Base-by-base conservation (phyloP, 2,113 vertebrate species). In the Perognathus longimembris region DNA sequence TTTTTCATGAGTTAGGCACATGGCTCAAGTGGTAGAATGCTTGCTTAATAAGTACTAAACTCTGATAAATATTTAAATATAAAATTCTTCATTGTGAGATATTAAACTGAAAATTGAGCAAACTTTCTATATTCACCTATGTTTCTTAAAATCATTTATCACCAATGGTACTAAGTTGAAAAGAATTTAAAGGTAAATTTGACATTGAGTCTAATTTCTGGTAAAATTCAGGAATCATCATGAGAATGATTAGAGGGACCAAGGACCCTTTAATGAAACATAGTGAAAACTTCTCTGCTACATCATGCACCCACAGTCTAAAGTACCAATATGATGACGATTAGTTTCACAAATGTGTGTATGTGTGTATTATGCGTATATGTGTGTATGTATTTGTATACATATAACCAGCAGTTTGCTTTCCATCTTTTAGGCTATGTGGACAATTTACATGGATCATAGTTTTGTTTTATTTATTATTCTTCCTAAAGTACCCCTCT, bases 11-110 rank as follows among this genome's bases (percentile, higher is more conserved):
- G 71, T n/a, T 71, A 76, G 42, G 59, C 6, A 18, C 50, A 26
- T 61, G 57, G 57, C 57, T 59, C 57, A 15, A 17, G 15, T 59
- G 15, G 20, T 59, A 61, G 59, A 61, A 9, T 61, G 9, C 7
- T 59, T 59, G 6, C 57, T 9, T 61, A 24, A 26, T 26, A 61
- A 24, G 22, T 8, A 61, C 59, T 24, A 61, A 8, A 6, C 59
- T 26, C 59, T 61, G 81, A 91, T 94, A 91, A 50, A 75, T 71
- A n/a, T 78, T 74, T 84, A 84, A 77, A 78, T 70, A 70, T 4
- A 7, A 87, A 76, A 85, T 88, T 66, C 10, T 74, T 26, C 42
- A 92, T 76, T 86, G 6, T 76, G 54, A 78, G 7, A 28, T 85
- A 82, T 50, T 90, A 61, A 61, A 61, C 36, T 66, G 9, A 94